These are phyloP conservation scores for Psittacus erithacus DNA, from an alignment of 2,113 vertebrate genomes.

Conservation along the genomic window DNA sequence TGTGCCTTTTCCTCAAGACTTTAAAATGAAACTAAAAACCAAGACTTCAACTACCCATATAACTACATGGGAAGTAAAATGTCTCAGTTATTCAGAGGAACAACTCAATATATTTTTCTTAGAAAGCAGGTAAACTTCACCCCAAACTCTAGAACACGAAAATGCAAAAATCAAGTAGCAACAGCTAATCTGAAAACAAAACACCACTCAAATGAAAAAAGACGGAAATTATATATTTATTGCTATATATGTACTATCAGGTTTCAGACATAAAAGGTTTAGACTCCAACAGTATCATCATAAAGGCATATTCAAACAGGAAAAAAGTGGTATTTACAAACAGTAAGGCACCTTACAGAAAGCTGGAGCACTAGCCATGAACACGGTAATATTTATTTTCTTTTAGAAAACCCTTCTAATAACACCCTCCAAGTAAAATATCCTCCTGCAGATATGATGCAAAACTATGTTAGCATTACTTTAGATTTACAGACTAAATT, in stretches of 20 bases:
- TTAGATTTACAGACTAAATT: not conserved
- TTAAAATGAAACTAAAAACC: not conserved
- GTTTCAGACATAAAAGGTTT: not conserved
- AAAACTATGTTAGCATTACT: not conserved
- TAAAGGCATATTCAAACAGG: not conserved
- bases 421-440: not conserved
- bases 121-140: not conserved
- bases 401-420: not conserved
- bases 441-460: not conserved
- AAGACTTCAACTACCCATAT: not conserved
- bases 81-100: not conserved
- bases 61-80: not conserved
- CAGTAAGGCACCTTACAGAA: not conserved
- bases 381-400: not conserved
- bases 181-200: not conserved
- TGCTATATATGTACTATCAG: not conserved
- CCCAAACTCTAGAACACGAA: not conserved
- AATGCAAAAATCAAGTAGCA: not conserved
- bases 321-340: not conserved
- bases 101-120: not conserved
- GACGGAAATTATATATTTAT: fast-evolving
- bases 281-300: not conserved
- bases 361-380: not conserved
- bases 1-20: not conserved
- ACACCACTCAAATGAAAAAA: not conserved